A percentile compares a stretch with the other conserved stretches of the same genome.
phyloP scores from a whole-genome alignment of 2,113 vertebrate genomes.

The Atrichornis clamosus region DNA sequence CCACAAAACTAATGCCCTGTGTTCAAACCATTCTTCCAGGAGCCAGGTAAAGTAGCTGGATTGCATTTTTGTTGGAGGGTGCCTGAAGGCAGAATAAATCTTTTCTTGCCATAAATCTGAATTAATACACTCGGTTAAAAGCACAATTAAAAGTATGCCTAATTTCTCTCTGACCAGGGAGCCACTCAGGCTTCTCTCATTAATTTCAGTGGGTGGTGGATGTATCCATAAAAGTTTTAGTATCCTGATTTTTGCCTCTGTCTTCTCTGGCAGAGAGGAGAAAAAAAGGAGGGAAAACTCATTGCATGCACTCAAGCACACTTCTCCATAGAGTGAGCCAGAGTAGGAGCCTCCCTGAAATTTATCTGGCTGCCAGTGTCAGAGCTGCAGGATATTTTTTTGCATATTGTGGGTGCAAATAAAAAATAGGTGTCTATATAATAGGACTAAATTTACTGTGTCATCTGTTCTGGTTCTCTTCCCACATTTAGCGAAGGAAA shows the following conservation, averaged over 20 bases:
- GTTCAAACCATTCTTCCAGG: background rate
- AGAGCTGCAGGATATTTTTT: background rate
- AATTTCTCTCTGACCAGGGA: background rate
- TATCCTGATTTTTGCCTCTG: background rate
- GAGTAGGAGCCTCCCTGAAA: background rate
- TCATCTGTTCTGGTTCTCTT: background rate
- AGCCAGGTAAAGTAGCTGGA: background rate
- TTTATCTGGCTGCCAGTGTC: background rate
- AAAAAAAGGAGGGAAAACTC: background rate
- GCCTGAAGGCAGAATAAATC: background rate
- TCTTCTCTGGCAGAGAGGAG: background rate
- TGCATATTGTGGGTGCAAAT: background rate
- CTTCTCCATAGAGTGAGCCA: background rate
- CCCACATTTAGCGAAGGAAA: background rate
- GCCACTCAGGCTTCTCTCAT: background rate
- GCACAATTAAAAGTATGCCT: background rate
- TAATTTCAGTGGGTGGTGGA: background rate
- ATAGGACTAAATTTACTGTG: background rate
- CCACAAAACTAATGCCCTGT: background rate
- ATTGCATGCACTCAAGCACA: background rate
- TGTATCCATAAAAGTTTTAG: background rate
- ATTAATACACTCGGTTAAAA: background rate
- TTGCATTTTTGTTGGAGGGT: background rate
- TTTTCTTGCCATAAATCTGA: background rate
- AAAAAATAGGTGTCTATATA: background rate